Conservation (phyloP, 2,888 invertebrate genomes). For the Xylota segnis region DNA sequence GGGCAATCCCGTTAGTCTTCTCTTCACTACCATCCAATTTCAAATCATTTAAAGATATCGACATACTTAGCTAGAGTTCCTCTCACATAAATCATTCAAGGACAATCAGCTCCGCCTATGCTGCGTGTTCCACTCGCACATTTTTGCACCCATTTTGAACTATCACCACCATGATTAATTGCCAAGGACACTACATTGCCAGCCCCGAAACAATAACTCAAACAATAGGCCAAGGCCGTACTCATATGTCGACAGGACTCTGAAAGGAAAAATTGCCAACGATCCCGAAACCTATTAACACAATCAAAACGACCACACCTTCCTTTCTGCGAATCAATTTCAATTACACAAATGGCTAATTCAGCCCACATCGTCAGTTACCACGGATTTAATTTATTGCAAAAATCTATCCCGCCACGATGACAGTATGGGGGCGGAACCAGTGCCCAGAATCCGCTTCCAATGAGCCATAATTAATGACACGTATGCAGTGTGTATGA, state of each 20-base stretch:
- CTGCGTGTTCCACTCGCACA: neutral
- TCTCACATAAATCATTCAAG: slow-evolving; percentile 6
- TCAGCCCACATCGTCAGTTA: slow-evolving; percentile 47
- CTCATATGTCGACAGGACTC: slow-evolving; percentile 8
- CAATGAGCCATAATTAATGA: slow-evolving; percentile 54
- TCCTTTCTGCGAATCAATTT: slow-evolving; percentile 61
- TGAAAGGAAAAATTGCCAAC: slow-evolving; percentile 23
- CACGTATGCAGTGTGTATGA: slow-evolving; percentile 47
- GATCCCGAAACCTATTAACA: slow-evolving; percentile 32
- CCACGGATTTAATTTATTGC: slow-evolving; percentile 66
- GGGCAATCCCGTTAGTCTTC: no score
- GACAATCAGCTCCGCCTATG: neutral
- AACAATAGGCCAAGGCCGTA: neutral
- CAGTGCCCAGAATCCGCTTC: slow-evolving; percentile 42
- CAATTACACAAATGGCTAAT: slow-evolving; percentile 63
- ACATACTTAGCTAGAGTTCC: neutral
- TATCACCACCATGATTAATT: slow-evolving; percentile 20
- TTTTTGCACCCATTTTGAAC: slow-evolving; percentile 2
- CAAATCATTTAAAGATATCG: neutral
- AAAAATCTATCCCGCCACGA: slow-evolving; percentile 32
- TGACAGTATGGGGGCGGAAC: neutral
- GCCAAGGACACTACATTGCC: neutral
- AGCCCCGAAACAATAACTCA: slow-evolving; percentile 26
- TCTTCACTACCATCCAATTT: neutral
- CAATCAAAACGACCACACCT: slow-evolving; percentile 59